A percentile compares a stretch with the other conserved stretches of the same genome.
Conservation (phyloP, 1,140 invertebrate genomes). For the Drosophila bocqueti region DNA sequence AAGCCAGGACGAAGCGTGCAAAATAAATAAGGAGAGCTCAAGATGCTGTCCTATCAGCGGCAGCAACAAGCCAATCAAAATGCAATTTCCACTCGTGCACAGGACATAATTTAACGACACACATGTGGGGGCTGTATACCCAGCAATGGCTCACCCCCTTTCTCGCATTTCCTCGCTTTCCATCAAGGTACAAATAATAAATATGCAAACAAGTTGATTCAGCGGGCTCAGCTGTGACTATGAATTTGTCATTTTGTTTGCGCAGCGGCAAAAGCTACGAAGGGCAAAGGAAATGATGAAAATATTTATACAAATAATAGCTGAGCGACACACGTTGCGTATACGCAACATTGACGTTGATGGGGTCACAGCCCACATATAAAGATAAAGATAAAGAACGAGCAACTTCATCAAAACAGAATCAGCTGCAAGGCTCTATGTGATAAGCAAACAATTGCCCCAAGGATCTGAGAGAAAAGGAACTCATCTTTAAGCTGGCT, state of each 20-base stretch:
- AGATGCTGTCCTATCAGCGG: constrained; percentile 65
- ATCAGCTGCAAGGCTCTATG: constrained; percentile 64
- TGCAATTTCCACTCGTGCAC: constrained; percentile 72
- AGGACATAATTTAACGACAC: constrained; percentile 63
- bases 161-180: constrained; percentile 6
- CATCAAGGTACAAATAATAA: constrained; percentile 63
- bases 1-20: not conserved
- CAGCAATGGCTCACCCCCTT: constrained; percentile 1
- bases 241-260: constrained; percentile 76
- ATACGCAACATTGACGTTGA: constrained; percentile 63
- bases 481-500: constrained; percentile 18
- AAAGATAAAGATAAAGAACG: constrained; percentile 34
- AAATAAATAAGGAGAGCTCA: constrained; percentile 33
- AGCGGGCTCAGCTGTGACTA: constrained; percentile 60
- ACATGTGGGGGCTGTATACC: constrained; percentile 15
- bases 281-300: constrained; percentile 25
- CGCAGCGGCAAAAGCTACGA: constrained; percentile 5
- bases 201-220: constrained; percentile 78
- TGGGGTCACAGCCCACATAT: constrained; percentile 24
- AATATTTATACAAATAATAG: constrained; percentile 60
- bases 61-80: constrained; percentile 75
- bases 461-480: constrained; percentile 11
- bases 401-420: constrained; percentile 76
- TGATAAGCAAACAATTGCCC: constrained; percentile 69
- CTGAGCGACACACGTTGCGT: constrained; percentile 49